A percentile compares a stretch with the other conserved stretches of the same genome.
These are phyloP conservation scores for Seriola quinqueradiata DNA, from an alignment of 2,113 vertebrate species.

Conservation along the genomic window DNA sequence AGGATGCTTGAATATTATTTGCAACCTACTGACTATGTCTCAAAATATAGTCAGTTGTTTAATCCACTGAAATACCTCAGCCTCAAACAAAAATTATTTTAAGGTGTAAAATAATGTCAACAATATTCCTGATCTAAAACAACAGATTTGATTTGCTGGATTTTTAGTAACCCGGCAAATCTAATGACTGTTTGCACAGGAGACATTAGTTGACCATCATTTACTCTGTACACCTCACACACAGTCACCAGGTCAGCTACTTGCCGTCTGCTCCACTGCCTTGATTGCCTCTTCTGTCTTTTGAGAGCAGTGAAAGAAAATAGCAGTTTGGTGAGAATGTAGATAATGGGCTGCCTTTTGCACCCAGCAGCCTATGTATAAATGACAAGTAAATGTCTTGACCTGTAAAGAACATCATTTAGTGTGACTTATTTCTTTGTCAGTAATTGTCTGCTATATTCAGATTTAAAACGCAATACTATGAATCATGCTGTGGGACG, in stretches of 20 bases:
- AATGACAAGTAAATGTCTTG: slow-evolving; percentile 47
- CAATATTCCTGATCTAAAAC: background rate
- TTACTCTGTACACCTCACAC: background rate
- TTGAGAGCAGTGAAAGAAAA: slow-evolving; percentile 38
- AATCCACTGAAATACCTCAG: background rate
- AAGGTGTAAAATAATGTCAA: background rate
- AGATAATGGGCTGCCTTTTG: slow-evolving; percentile 40
- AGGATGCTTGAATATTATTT: background rate
- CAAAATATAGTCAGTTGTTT: background rate
- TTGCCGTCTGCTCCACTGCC: slow-evolving; percentile 18
- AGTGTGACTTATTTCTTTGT: slow-evolving; percentile 30
- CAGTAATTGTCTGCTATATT: slow-evolving; percentile 17
- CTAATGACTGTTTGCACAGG: background rate
- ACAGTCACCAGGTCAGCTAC: slow-evolving; percentile 1
- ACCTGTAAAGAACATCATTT: slow-evolving; percentile 25
- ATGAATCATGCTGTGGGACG: slow-evolving; percentile 19
- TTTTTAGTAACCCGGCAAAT: background rate
- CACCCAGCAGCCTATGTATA: slow-evolving; percentile 21
- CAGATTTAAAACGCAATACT: slow-evolving; percentile 12
- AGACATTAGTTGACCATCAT: background rate
- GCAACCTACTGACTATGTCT: background rate
- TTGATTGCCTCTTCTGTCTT: slow-evolving; percentile 7
- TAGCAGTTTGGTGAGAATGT: slow-evolving; percentile 31
- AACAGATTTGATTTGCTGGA: background rate
- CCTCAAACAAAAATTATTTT: background rate